Conservation (phyloP, 2,888 invertebrate species). For the Falcaria lacertinaria region DNA sequence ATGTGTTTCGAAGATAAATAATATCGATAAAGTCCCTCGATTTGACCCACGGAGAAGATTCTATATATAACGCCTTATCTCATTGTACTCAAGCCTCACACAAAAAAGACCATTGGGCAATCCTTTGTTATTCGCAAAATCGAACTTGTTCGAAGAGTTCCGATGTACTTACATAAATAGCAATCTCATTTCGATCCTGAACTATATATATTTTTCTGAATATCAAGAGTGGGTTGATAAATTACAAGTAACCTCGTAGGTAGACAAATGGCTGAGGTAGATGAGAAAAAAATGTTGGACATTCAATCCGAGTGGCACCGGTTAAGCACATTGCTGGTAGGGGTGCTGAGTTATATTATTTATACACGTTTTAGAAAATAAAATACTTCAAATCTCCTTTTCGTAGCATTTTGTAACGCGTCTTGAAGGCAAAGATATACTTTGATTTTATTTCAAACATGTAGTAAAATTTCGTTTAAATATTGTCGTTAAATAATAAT, state of each 20-base stretch:
- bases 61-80: constrained; percentile 48
- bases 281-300: not conserved
- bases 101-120: constrained; percentile 40
- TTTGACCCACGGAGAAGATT: constrained; percentile 49
- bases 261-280: not conserved
- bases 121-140: constrained; percentile 42
- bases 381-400: no score
- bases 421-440: no score
- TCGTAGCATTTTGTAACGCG: no score
- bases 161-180: constrained; percentile 20
- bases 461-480: no score
- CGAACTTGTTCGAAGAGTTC: constrained; percentile 22
- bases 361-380: no score
- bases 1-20: constrained; percentile 58
- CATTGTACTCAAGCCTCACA: constrained; percentile 38
- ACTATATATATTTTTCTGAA: not conserved
- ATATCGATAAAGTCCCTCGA: constrained; percentile 55
- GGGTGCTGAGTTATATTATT: not conserved
- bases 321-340: not conserved
- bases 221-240: constrained; percentile 1
- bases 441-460: no score
- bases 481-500: no score
- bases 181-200: constrained; percentile 13
- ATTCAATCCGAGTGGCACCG: not conserved
- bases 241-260: not conserved